phyloP scores from a whole-genome alignment of 2,113 vertebrate species.

The Campylomormyrus tamandua region DNA sequence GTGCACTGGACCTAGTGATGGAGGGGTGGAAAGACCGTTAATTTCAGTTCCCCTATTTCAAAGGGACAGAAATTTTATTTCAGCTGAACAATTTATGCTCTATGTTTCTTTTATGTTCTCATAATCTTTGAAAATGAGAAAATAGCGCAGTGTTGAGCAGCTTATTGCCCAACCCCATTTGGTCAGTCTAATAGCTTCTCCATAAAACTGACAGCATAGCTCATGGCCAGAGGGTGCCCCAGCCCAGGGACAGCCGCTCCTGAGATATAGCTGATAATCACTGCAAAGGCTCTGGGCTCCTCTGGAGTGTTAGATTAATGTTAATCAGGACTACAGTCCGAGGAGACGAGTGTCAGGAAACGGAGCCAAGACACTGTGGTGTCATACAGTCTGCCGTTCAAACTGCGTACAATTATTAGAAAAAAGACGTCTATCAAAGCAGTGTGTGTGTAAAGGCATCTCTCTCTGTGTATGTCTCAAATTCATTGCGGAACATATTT shows the following conservation, averaged over 20 bases:
- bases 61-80: background rate
- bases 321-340: background rate
- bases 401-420: background rate
- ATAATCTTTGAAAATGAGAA: conserved; percentile 10
- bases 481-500: background rate
- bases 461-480: background rate
- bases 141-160: background rate
- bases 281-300: background rate
- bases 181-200: conserved; percentile 7
- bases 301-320: conserved; percentile 1
- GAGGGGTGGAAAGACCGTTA: background rate
- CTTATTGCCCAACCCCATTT: conserved; percentile 5
- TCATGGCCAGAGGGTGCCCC: background rate
- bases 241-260: background rate
- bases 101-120: conserved; percentile 14
- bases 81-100: conserved; percentile 1
- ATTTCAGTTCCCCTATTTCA: background rate
- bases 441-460: background rate
- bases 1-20: background rate
- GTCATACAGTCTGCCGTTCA: background rate
- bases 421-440: background rate
- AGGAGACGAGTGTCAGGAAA: background rate
- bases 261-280: conserved; percentile 16
- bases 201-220: conserved; percentile 5
- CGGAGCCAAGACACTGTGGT: background rate